These are phyloP conservation scores for Linepithema humile DNA, from an alignment of 1,140 invertebrate species.

Conservation along the genomic window DNA sequence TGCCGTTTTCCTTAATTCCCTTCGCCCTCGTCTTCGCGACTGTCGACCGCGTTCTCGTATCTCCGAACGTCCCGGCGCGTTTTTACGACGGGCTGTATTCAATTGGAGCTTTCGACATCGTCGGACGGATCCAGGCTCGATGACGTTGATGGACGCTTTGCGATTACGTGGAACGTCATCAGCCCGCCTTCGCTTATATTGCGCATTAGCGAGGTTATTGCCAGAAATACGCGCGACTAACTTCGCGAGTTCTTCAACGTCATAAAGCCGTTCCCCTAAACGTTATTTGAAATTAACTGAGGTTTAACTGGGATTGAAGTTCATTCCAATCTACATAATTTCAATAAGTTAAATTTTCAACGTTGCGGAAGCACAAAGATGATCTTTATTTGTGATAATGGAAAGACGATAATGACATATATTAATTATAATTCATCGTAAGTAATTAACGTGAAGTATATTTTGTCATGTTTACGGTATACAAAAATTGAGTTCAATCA, in stretches of 20 bases:
- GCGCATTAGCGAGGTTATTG: slow-evolving; percentile 34
- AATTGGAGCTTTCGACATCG: slow-evolving; percentile 31
- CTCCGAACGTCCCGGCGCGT: slow-evolving; percentile 3
- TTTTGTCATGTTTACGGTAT: neutral
- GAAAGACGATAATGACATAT: neutral
- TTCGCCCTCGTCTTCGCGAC: slow-evolving; percentile 5
- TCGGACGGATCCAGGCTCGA: neutral
- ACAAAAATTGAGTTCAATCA: neutral
- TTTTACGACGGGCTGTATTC: slow-evolving; percentile 46
- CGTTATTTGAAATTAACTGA: neutral
- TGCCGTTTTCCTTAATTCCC: slow-evolving; percentile 58
- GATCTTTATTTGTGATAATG: neutral
- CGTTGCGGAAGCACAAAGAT: neutral
- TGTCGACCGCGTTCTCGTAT: slow-evolving; percentile 45
- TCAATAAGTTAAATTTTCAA: neutral
- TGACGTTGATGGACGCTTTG: slow-evolving; percentile 35
- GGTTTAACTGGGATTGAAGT: neutral
- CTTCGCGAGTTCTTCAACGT: slow-evolving; percentile 1
- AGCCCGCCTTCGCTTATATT: neutral
- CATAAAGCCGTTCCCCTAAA: neutral
- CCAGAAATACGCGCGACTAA: neutral
- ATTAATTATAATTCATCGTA: too few species aligned
- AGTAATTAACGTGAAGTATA: neutral
- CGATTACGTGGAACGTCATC: slow-evolving; percentile 16
- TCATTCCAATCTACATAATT: slow-evolving; percentile 15